A percentile compares a stretch with the other conserved stretches of the same genome.
Evolutionary conservation across 2,113 vertebrate species (phyloP).

Genomic region (Chionis minor): DNA sequence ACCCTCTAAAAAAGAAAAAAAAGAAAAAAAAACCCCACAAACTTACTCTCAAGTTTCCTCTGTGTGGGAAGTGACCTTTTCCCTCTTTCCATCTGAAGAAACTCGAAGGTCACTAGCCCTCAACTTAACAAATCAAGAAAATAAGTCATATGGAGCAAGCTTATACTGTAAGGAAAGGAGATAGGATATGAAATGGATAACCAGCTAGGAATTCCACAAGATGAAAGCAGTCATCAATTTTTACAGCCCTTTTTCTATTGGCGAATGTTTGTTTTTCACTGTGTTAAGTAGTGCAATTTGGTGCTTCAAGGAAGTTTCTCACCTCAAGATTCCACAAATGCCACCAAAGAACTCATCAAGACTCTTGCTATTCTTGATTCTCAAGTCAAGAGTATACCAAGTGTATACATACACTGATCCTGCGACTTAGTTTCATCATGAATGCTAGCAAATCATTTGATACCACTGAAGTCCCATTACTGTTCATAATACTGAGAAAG

Average conservation of each 20-base stretch:
- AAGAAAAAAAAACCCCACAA: too few species aligned
- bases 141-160: background rate
- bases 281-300: background rate
- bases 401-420: background rate
- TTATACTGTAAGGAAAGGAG: background rate
- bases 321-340: background rate
- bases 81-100: background rate
- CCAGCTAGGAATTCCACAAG: background rate
- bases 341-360: background rate
- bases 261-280: background rate
- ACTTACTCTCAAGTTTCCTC: background rate
- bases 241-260: background rate
- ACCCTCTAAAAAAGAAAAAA: too few species aligned
- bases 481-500: background rate
- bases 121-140: background rate
- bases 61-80: background rate
- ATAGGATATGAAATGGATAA: background rate
- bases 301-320: background rate
- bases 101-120: background rate
- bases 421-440: background rate
- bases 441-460: background rate
- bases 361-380: background rate
- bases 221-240: background rate
- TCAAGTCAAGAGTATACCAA: background rate
- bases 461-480: background rate